phyloP scores from a whole-genome alignment of 2,888 invertebrate genomes.

The Chloromyia formosa region DNA sequence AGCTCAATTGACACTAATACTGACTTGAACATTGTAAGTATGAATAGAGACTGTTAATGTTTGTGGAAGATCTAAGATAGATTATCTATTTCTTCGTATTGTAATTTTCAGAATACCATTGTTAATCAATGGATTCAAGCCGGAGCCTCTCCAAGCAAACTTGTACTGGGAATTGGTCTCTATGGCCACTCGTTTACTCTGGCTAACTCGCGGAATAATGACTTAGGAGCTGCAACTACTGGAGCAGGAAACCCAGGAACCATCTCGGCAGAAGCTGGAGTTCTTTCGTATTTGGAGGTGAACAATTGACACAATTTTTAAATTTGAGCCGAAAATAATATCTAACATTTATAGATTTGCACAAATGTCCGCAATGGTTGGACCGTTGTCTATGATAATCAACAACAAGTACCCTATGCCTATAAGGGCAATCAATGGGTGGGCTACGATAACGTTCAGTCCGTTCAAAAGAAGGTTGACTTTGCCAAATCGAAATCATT shows the following conservation, averaged over 20 bases:
- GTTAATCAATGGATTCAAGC: slow-evolving; percentile 59
- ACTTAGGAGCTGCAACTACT: slow-evolving; percentile 64
- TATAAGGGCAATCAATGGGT: slow-evolving; percentile 61
- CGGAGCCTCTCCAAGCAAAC: slow-evolving; percentile 59
- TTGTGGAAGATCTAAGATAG: not conserved
- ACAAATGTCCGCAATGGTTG: slow-evolving; percentile 54
- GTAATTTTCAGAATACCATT: slow-evolving; percentile 57
- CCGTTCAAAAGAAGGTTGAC: slow-evolving; percentile 60
- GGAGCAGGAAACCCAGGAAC: slow-evolving; percentile 65
- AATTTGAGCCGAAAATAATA: not conserved
- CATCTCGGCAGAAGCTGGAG: slow-evolving; percentile 65
- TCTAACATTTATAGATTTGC: slow-evolving; percentile 60
- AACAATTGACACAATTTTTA: not conserved
- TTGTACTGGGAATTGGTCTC: slow-evolving; percentile 62
- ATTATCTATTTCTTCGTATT: not conserved
- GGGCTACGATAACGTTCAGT: slow-evolving; percentile 61
- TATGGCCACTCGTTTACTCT: slow-evolving; percentile 64
- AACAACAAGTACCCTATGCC: slow-evolving; percentile 60
- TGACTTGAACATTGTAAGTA: slow-evolving; percentile 62
- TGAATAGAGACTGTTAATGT: not conserved
- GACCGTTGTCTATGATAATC: slow-evolving; percentile 56
- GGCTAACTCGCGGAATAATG: slow-evolving; percentile 57
- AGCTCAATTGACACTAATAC: slow-evolving; percentile 52
- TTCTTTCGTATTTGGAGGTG: slow-evolving; percentile 68
- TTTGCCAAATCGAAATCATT: slow-evolving; percentile 59